Percentiles rank a stretch among this genome's conserved stretches.
Conservation (phyloP, 2,888 invertebrate genomes). For the Nemotelus pantherinus region DNA sequence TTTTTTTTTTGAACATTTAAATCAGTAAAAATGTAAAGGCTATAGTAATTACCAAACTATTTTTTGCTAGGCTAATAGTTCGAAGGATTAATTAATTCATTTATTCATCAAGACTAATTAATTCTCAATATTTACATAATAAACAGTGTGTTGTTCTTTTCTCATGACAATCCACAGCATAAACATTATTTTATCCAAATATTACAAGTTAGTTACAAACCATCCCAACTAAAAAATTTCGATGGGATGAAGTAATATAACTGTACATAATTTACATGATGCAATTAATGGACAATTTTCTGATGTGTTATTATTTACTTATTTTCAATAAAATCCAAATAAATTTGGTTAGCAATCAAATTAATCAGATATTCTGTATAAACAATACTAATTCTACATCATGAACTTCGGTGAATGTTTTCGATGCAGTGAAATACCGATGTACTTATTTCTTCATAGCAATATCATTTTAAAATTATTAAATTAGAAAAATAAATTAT, state of each 20-base stretch:
- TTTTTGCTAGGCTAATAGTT: too few relatives aligned
- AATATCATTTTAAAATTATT: not conserved
- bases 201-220: not conserved
- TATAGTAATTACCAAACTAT: too few relatives aligned
- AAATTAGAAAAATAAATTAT: not conserved
- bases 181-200: not conserved
- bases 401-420: too few relatives aligned
- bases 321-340: not conserved
- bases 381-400: too few relatives aligned
- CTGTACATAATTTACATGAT: conserved; percentile 14
- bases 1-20: too few relatives aligned
- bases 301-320: not conserved
- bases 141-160: not conserved
- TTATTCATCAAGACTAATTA: too few relatives aligned
- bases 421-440: too few relatives aligned
- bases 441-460: not conserved
- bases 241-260: not conserved
- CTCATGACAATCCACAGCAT: not conserved
- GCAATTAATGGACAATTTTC: not conserved
- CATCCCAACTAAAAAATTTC: too few relatives aligned
- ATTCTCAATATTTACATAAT: not conserved
- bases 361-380: not conserved
- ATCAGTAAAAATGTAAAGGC: too few relatives aligned
- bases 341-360: not conserved
- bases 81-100: too few relatives aligned